Evolutionary conservation across 1,140 invertebrate genomes (phyloP), one percentile per base, ranked within the genome.

Genomic region (Charaxes varanes): DNA sequence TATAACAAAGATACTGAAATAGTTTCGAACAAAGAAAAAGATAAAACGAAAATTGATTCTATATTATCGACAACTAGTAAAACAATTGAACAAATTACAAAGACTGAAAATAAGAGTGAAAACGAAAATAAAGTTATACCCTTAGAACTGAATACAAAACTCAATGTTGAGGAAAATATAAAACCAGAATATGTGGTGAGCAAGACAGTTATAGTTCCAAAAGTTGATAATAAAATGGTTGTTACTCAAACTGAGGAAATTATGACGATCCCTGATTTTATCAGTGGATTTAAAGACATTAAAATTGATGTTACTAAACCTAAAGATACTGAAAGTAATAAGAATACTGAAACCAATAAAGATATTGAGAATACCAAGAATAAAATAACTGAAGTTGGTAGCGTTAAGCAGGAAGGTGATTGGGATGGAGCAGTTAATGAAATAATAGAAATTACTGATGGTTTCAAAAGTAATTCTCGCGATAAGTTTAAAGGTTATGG

Each of bases 231-330:
- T 14, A 28, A 28, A 2, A 18, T 23, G 24, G 28, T 45, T 11
- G 26, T 38, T 15, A 38, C 42, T 5, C 42, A 45, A 32, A 45
- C 42, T 2, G 34, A 45, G 4, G 34, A 32, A 32, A 32, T 32
- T 2, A 37, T 37, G 34, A 37, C 27, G 1, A 18, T 31, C 10
- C 28, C 28, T 17, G 28, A 45, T 3, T 45, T 45, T 6, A 23
- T 37, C 5, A 24, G 14, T 30, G 11, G 14, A 12, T 13, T 27
- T 27, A 3, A 13, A 27, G 8, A 14, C n/a, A n/a, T n/a, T n/a
- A n/a, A n/a, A n/a, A n/a, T n/a, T 12, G 12, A 27, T 2, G 6
- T 30, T 23, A 5, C 6, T 8, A 30, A 15, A 30, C 2, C 6
- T 30, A 30, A 30, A 14, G 15, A 10, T 17, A 14, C 15, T 17